phyloP scores from a whole-genome alignment of 2,113 vertebrate genomes.

The Monopterus albus region DNA sequence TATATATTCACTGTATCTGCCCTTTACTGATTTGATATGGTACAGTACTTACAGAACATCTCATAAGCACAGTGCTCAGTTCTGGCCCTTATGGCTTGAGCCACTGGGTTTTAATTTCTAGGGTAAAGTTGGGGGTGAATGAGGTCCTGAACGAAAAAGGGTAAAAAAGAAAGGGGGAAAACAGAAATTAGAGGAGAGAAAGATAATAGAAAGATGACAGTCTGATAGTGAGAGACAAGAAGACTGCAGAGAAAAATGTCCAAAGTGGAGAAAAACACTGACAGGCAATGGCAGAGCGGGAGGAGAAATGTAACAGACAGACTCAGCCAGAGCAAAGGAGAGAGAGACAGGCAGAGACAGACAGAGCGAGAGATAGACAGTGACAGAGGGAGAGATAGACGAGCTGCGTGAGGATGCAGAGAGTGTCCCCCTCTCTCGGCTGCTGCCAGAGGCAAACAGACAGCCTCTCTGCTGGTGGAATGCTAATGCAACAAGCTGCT shows the following conservation, averaged over 20 bases:
- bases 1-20: background rate
- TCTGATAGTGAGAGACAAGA: conserved; percentile 58
- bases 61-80: background rate
- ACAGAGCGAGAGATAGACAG: conserved; percentile 76
- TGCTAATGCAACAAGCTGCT: conserved; percentile 83
- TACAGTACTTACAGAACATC: background rate
- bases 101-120: conserved; percentile 9
- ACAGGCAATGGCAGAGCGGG: conserved; percentile 58
- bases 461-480: conserved; percentile 79
- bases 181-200: conserved; percentile 56
- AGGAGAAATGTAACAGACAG: conserved; percentile 65
- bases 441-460: conserved; percentile 84
- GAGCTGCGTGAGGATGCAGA: conserved; percentile 81
- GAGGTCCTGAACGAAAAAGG: conserved; percentile 33
- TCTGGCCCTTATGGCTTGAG: conserved; percentile 1
- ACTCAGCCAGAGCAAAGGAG: conserved; percentile 52
- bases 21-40: no score
- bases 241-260: conserved; percentile 53
- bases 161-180: conserved; percentile 22
- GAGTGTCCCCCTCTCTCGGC: conserved; percentile 81
- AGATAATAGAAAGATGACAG: conserved; percentile 60
- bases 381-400: conserved; percentile 79
- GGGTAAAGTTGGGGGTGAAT: background rate
- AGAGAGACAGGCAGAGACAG: conserved; percentile 75
- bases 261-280: conserved; percentile 70